A percentile compares a stretch with the other conserved stretches of the same genome.
Conservation (phyloP, 1,140 invertebrate genomes). For the Drosophila ambigua region DNA sequence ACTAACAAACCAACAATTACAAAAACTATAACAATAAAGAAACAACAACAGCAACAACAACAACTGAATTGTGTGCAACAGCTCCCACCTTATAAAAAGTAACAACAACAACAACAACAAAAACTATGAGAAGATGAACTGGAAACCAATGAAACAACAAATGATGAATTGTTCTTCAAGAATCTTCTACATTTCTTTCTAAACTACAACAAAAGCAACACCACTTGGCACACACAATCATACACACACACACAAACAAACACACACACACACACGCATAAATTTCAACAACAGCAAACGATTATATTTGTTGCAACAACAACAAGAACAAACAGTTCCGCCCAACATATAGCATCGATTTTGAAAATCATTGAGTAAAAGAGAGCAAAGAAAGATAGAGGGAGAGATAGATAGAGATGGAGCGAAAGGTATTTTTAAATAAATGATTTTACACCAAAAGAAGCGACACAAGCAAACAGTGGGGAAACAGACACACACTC, state of each 20-base stretch:
- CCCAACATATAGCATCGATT: slow-evolving; percentile 81
- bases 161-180: slow-evolving; percentile 28
- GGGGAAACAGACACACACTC: slow-evolving; percentile 10
- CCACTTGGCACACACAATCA: slow-evolving; percentile 9
- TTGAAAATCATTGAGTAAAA: slow-evolving; percentile 69
- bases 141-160: not conserved
- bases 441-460: slow-evolving; percentile 40
- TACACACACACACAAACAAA: slow-evolving; percentile 33
- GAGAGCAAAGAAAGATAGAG: slow-evolving; percentile 25
- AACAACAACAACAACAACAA: slow-evolving; percentile 20
- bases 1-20: slow-evolving; percentile 5
- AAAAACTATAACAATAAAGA: slow-evolving; percentile 43
- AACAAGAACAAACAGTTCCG: slow-evolving; percentile 64
- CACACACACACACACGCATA: slow-evolving; percentile 21
- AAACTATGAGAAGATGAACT: slow-evolving; percentile 30
- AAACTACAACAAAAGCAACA: slow-evolving; percentile 2
- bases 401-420: slow-evolving; percentile 10
- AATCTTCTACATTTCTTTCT: slow-evolving; percentile 18
- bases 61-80: slow-evolving; percentile 79
- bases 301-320: slow-evolving; percentile 6
- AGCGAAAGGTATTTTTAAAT: slow-evolving; percentile 45
- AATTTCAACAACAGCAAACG: slow-evolving; percentile 16
- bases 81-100: slow-evolving; percentile 67
- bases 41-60: slow-evolving; percentile 51
- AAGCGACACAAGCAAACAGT: slow-evolving; percentile 16